Conservation (phyloP, 2,113 vertebrate genomes). For the Cochlearius cochlearius region DNA sequence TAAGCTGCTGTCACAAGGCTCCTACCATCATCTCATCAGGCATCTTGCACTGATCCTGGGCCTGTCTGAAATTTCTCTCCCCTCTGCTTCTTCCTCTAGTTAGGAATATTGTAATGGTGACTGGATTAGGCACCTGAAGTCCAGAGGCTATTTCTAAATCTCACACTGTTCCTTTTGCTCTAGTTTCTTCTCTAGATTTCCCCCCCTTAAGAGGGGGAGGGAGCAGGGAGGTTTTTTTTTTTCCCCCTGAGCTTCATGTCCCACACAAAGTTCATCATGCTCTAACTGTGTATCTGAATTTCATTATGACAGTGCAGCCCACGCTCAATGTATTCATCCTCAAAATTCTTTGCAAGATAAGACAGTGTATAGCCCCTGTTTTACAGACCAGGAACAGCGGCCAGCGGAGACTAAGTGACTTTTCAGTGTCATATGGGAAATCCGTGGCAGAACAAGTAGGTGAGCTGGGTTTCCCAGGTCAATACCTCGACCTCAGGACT, state of each 20-base stretch:
- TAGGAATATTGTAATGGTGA: not conserved
- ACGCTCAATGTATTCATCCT: not conserved
- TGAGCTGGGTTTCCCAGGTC: not conserved
- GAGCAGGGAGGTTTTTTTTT: not conserved
- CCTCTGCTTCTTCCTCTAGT: not conserved
- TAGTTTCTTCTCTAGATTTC: not conserved
- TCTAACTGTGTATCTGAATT: constrained; percentile 2
- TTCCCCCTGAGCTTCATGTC: not conserved
- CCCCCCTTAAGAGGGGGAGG: not conserved
- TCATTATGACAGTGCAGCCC: constrained; percentile 3
- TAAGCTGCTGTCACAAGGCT: not conserved
- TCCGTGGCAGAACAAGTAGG: not conserved
- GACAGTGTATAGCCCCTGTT: not conserved
- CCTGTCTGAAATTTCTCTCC: not conserved
- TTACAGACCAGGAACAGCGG: not conserved
- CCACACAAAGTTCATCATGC: constrained; percentile 41
- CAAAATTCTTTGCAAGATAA: not conserved
- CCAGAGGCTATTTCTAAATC: not conserved
- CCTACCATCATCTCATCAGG: not conserved
- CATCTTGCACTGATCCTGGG: not conserved
- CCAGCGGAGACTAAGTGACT: not conserved
- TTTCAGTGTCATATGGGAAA: not conserved
- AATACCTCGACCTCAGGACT: accelerated
- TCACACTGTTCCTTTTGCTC: not conserved
- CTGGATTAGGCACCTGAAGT: not conserved